These are phyloP conservation scores for Archegozetes longisetosus DNA, from an alignment of 1,140 invertebrate genomes.

Conservation along the genomic window DNA sequence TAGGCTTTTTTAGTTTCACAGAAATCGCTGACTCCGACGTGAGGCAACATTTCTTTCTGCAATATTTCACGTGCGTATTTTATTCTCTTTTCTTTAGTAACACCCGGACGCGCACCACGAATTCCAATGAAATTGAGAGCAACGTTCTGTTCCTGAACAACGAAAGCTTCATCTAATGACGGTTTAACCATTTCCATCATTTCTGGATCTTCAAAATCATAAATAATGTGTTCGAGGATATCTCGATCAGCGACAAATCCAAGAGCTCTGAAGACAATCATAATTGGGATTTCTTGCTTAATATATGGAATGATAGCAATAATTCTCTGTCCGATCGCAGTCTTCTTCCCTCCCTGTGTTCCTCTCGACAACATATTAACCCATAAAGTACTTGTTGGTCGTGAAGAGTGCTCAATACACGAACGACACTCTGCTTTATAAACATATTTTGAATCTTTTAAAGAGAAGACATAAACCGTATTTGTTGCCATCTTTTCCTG, in stretches of 20 bases:
- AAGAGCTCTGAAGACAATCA: slow-evolving; percentile 89
- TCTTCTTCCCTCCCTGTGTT: slow-evolving; percentile 85
- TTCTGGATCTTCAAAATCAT: slow-evolving; percentile 97
- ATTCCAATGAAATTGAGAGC: slow-evolving; percentile 96
- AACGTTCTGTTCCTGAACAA: slow-evolving; percentile 97
- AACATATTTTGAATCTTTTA: slow-evolving; percentile 88
- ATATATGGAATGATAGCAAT: slow-evolving; percentile 96
- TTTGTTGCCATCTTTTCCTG: slow-evolving; percentile 99
- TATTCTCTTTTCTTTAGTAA: slow-evolving; percentile 94
- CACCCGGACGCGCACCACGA: slow-evolving; percentile 85
- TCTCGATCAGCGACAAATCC: slow-evolving; percentile 98
- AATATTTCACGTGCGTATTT: slow-evolving; percentile 98
- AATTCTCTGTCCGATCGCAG: slow-evolving; percentile 92
- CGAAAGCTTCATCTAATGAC: slow-evolving; percentile 95
- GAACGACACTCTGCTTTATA: slow-evolving; percentile 93
- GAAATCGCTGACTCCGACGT: slow-evolving; percentile 95
- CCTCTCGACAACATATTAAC: slow-evolving; percentile 98
- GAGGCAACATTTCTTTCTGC: slow-evolving; percentile 98
- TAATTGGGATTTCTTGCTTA: slow-evolving; percentile 97
- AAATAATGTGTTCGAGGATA: slow-evolving; percentile 96
- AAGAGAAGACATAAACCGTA: slow-evolving; percentile 96
- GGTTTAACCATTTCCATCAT: slow-evolving; percentile 99
- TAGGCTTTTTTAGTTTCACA: slow-evolving; percentile 99
- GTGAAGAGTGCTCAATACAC: slow-evolving; percentile 75
- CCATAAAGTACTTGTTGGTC: slow-evolving; percentile 93